phyloP scores from a whole-genome alignment of 2,888 invertebrate species.

The Agrochola circellaris region DNA sequence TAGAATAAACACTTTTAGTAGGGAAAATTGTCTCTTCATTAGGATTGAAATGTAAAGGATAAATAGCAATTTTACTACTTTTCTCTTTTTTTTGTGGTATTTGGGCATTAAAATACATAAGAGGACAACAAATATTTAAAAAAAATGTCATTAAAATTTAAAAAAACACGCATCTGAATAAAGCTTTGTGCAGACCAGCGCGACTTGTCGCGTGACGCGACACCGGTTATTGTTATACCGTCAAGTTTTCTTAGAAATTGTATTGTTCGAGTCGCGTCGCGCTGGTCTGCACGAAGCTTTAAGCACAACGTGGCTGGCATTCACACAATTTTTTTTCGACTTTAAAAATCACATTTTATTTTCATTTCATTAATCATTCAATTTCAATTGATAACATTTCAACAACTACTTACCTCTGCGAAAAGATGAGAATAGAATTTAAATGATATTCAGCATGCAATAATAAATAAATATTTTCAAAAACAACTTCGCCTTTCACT shows the following conservation, averaged over 20 bases:
- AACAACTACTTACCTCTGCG: background rate
- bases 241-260: no score
- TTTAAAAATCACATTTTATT: no score
- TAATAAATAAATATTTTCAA: background rate
- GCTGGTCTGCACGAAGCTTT: no score
- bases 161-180: no score
- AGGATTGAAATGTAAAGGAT: background rate
- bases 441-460: background rate
- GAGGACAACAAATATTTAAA: background rate
- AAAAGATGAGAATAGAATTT: background rate
- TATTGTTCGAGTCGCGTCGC: no score
- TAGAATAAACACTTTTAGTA: background rate
- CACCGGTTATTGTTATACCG: no score
- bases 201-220: no score
- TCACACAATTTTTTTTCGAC: no score
- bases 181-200: no score
- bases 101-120: background rate
- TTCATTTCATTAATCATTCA: background rate
- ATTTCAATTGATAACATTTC: background rate
- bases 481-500: background rate
- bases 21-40: background rate
- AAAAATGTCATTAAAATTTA: no score
- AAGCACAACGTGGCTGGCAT: no score
- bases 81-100: no score
- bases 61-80: background rate